phyloP scores from a whole-genome alignment of 37 sponge, comb jelly and placozoan genomes.

The Halisarca cf. caerulea region DNA sequence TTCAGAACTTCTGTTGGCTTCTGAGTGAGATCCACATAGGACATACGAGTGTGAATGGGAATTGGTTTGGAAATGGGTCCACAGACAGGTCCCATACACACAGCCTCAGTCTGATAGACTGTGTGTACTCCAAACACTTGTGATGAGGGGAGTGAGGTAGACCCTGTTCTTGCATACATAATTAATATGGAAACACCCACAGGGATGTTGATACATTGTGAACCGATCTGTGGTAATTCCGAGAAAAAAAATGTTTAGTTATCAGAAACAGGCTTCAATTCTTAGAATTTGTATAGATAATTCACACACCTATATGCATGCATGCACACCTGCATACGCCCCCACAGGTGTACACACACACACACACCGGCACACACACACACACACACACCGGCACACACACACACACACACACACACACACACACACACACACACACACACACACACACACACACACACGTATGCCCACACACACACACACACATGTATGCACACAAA shows the following conservation, averaged over 20 bases:
- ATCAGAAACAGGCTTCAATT: no score
- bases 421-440: no score
- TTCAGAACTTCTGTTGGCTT: constrained; percentile 11
- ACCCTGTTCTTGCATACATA: constrained; percentile 6
- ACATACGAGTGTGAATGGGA: constrained; percentile 27
- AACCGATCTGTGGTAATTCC: not conserved
- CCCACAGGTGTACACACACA: no score
- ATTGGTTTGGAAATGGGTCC: constrained; percentile 5
- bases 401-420: no score
- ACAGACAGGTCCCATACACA: not conserved
- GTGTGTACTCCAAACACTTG: not conserved
- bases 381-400: no score
- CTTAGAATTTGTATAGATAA: no score
- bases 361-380: no score
- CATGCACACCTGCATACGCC: no score
- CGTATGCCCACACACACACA: no score
- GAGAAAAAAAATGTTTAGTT: not conserved
- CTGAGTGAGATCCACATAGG: constrained; percentile 30
- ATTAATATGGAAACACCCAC: constrained; percentile 26
- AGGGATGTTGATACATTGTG: not conserved
- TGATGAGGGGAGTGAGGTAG: constrained; percentile 10
- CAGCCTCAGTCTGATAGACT: not conserved
- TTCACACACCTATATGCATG: no score
- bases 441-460: no score
- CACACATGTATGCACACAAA: not conserved